Conservation (phyloP, 2,113 vertebrate genomes). For the Lampris megalopsis region DNA sequence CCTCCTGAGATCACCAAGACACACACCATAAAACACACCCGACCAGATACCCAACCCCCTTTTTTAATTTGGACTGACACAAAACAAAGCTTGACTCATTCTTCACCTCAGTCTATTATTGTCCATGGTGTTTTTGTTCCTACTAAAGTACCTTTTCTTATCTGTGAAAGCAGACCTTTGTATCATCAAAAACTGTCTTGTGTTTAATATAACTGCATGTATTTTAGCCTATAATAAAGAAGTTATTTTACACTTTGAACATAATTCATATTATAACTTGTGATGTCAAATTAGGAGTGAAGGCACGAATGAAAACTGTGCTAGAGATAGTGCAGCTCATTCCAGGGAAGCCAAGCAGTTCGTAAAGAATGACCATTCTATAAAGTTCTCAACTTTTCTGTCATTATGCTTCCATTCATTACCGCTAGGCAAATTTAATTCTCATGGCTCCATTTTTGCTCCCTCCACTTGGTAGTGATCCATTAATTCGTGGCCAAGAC, state of each 20-base stretch:
- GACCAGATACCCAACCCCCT: background rate
- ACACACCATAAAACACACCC: background rate
- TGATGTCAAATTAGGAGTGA: background rate
- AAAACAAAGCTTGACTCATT: background rate
- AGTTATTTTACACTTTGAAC: background rate
- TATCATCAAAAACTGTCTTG: background rate
- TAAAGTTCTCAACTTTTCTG: background rate
- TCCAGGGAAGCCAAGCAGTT: background rate
- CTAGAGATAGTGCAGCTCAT: background rate
- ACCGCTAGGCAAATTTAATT: constrained; percentile 1
- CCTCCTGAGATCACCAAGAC: background rate
- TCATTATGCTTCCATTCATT: background rate
- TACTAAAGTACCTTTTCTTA: no score
- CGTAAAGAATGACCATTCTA: background rate
- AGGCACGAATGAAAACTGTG: background rate
- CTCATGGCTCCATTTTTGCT: constrained; percentile 3
- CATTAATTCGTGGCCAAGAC: constrained; percentile 22
- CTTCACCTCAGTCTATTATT: background rate
- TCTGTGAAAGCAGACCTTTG: background rate
- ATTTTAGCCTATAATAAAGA: background rate
- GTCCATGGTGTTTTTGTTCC: background rate
- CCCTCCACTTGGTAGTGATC: background rate
- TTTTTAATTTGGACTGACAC: background rate
- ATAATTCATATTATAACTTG: no score
- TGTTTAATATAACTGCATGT: background rate